Percentiles rank a stretch among this genome's conserved stretches.
Conservation (phyloP, 35 echinoderm and acorn worm species). For the Diadema setosum region DNA sequence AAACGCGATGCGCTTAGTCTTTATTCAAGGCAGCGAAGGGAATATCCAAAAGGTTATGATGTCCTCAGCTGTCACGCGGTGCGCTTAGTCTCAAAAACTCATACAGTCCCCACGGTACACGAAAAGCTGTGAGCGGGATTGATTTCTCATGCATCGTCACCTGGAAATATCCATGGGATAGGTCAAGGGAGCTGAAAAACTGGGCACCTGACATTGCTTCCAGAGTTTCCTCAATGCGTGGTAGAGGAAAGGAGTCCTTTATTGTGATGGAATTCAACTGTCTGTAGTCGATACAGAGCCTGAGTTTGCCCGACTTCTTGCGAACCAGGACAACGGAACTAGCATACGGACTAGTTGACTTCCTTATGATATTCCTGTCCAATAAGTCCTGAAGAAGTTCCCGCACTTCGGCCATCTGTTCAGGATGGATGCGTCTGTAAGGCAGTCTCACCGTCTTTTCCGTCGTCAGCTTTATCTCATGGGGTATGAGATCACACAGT, state of each 20-base stretch:
- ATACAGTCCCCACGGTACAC: constrained; percentile 62
- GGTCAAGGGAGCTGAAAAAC: constrained; percentile 56
- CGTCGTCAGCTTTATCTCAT: constrained; percentile 14
- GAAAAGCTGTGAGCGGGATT: constrained; percentile 31
- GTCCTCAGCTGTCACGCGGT: no score
- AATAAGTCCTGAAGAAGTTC: constrained; percentile 27
- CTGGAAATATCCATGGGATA: constrained; percentile 67
- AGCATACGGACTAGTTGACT: constrained; percentile 58
- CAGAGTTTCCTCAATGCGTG: constrained; percentile 41
- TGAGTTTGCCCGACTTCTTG: constrained; percentile 37
- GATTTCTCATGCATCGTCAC: constrained; percentile 34
- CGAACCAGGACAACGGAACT: constrained; percentile 50
- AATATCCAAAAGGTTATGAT: no score
- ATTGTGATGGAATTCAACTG: constrained; percentile 35
- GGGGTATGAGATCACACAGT: constrained; percentile 44
- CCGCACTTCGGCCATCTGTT: constrained; percentile 21
- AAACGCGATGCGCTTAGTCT: no score
- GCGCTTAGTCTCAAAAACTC: constrained; percentile 34
- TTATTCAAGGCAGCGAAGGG: no score
- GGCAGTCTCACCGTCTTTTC: constrained; percentile 27
- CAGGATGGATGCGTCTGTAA: constrained; percentile 40
- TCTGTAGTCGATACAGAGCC: constrained; percentile 75
- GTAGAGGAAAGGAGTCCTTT: constrained; percentile 63
- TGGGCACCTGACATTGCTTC: constrained; percentile 51
- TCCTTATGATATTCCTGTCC: constrained; percentile 45